Percentiles rank a stretch among this genome's conserved stretches.
Evolutionary conservation across 2,888 invertebrate species (phyloP).

Genomic region (Alviniconcha strummeri): DNA sequence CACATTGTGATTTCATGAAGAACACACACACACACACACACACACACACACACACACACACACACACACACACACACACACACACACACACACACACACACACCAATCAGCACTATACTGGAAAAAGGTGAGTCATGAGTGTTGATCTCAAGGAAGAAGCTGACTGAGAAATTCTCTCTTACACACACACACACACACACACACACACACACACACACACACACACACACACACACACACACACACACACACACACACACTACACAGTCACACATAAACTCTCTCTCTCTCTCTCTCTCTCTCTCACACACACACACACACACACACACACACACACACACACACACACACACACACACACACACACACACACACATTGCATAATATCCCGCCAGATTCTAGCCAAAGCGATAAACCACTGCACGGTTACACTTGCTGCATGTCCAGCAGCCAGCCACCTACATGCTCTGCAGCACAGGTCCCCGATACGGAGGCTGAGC

Average conservation of each 20-base stretch:
- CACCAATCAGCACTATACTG: background rate
- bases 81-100: background rate
- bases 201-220: slow-evolving; percentile 10
- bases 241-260: background rate
- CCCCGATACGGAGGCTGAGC: too few relatives aligned
- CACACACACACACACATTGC: too few relatives aligned
- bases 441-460: too few relatives aligned
- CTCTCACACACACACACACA: background rate
- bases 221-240: slow-evolving; percentile 8
- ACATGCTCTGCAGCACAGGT: too few relatives aligned
- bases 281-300: too few relatives aligned
- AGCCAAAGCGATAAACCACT: too few relatives aligned
- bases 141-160: too few relatives aligned
- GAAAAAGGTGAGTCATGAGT: too few relatives aligned
- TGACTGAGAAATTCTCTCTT: background rate
- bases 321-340: background rate
- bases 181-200: background rate
- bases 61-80: background rate
- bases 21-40: background rate
- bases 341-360: too few relatives aligned
- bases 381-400: too few relatives aligned
- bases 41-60: background rate
- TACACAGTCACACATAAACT: too few relatives aligned
- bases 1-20: background rate
- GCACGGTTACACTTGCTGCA: too few relatives aligned